These are phyloP conservation scores for Eristalinus aeneus DNA, from an alignment of 2,888 invertebrate genomes.

Conservation along the genomic window DNA sequence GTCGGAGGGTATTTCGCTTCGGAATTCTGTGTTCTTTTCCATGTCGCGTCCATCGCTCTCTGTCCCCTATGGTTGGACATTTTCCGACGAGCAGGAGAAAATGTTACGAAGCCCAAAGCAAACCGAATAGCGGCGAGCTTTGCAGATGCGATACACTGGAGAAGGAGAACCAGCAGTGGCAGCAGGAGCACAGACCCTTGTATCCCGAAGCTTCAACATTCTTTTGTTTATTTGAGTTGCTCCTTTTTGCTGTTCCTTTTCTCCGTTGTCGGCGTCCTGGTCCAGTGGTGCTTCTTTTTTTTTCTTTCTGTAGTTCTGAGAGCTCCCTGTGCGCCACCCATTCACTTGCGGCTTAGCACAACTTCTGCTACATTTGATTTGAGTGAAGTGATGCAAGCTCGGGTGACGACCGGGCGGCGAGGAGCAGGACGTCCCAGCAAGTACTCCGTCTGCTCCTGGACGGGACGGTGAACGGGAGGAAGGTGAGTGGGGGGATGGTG, in stretches of 20 bases:
- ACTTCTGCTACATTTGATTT: constrained; percentile 69
- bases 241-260: constrained; percentile 1
- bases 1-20: constrained; percentile 50
- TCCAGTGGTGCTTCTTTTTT: neutral
- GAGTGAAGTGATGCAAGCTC: constrained; percentile 36
- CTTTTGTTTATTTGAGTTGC: constrained; percentile 53
- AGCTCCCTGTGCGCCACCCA: neutral
- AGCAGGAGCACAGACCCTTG: constrained; percentile 13
- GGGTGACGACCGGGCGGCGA: neutral
- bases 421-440: constrained; percentile 35
- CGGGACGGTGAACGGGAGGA: too few relatives aligned
- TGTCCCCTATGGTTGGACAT: constrained; percentile 58
- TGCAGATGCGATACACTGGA: constrained; percentile 5
- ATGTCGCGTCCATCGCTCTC: constrained; percentile 48
- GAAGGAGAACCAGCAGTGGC: too few relatives aligned
- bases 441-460: neutral
- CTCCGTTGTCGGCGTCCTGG: neutral
- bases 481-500: too few relatives aligned
- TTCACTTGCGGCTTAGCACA: constrained; percentile 45
- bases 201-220: constrained; percentile 46
- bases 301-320: neutral
- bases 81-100: constrained; percentile 40
- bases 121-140: constrained; percentile 9
- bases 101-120: constrained; percentile 38
- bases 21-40: constrained; percentile 47